A percentile compares a stretch with the other conserved stretches of the same genome.
These are phyloP conservation scores for Pachydiplax longipennis DNA, from an alignment of 2,888 invertebrate species.

Conservation along the genomic window DNA sequence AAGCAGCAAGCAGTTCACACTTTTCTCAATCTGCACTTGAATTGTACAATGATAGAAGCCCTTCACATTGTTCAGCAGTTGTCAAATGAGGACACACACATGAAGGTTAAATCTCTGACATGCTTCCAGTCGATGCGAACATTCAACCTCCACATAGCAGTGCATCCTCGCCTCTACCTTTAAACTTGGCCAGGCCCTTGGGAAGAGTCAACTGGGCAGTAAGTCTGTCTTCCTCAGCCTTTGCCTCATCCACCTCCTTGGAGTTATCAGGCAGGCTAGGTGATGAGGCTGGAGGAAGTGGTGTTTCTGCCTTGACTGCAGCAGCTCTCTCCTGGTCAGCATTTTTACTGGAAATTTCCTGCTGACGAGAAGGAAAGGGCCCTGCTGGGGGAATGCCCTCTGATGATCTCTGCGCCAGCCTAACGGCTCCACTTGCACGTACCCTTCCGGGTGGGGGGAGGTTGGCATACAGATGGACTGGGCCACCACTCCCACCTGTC, in stretches of 20 bases:
- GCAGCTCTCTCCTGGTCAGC: constrained; percentile 15
- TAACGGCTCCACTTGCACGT: constrained; percentile 28
- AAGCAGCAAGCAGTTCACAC: constrained; percentile 29
- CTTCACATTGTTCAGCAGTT: constrained; percentile 4
- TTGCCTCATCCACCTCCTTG: constrained; percentile 34
- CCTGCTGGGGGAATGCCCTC: constrained; percentile 41
- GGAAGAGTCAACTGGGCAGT: constrained; percentile 53
- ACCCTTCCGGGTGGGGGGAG: constrained; percentile 48
- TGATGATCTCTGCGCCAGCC: constrained; percentile 18
- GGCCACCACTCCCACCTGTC: constrained; percentile 52
- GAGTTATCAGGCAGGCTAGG: neutral
- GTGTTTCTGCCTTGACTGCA: constrained; percentile 1
- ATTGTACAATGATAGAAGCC: neutral
- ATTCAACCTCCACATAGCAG: constrained; percentile 33
- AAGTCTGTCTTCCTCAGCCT: constrained; percentile 46
- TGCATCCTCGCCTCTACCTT: constrained; percentile 50
- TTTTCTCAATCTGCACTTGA: constrained; percentile 31
- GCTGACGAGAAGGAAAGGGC: constrained; percentile 47
- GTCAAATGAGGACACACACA: constrained; percentile 31
- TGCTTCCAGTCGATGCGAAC: neutral
- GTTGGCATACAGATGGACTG: constrained; percentile 54
- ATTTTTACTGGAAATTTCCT: constrained; percentile 37
- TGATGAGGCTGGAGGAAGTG: constrained; percentile 13
- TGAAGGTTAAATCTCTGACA: constrained; percentile 25
- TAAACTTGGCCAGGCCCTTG: constrained; percentile 54